A percentile compares a stretch with the other conserved stretches of the same genome.
phyloP scores from a whole-genome alignment of 2,113 vertebrate genomes.

The Sturnus vulgaris region DNA sequence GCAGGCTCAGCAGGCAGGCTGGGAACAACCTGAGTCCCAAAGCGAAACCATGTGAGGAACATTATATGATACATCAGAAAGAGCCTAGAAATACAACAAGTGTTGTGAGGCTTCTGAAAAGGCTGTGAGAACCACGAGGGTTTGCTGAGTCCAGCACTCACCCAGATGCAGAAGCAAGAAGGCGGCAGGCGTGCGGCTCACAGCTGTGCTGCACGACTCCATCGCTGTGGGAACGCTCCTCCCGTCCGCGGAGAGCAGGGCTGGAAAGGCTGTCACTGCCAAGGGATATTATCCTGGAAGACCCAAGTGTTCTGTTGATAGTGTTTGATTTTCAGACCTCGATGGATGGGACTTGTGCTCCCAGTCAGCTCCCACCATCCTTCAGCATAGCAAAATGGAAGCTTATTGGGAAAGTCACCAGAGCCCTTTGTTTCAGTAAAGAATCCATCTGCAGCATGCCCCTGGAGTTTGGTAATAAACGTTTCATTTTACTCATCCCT shows the following conservation, averaged over 20 bases:
- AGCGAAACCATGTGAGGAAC: neutral
- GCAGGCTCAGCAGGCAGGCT: neutral
- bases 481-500: neutral
- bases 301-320: neutral
- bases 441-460: neutral
- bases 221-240: neutral
- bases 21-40: neutral
- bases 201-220: rapidly evolving
- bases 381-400: neutral
- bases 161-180: conserved; percentile 10
- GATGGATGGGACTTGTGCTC: neutral
- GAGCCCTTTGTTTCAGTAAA: neutral
- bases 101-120: neutral
- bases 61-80: neutral
- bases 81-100: neutral
- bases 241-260: rapidly evolving
- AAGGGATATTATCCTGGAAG: neutral
- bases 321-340: neutral
- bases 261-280: neutral
- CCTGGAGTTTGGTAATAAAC: neutral
- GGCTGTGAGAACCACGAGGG: neutral
- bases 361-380: neutral
- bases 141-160: conserved; percentile 16
- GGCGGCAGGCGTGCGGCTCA: rapidly evolving
- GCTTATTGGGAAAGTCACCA: neutral